Evolutionary conservation across 1,140 invertebrate genomes (phyloP).

Genomic region (Aphelenchoides avenae): DNA sequence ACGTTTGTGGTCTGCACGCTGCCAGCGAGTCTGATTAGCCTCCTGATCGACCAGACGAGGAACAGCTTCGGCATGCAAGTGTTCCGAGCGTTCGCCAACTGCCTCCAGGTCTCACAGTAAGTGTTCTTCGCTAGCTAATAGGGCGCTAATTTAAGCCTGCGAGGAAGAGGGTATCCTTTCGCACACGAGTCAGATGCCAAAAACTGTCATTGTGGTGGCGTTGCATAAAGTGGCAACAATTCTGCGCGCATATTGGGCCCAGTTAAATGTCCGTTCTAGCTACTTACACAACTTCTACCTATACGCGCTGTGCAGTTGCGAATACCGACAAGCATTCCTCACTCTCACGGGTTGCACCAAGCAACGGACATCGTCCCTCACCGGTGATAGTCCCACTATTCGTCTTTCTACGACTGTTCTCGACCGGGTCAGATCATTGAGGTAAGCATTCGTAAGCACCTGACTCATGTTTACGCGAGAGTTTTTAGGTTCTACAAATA

Average conservation of each 20-base stretch:
- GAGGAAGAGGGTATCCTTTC: not conserved
- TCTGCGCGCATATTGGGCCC: not conserved
- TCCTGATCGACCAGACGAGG: constrained; percentile 30
- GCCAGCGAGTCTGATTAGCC: constrained; percentile 34
- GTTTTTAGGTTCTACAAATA: too few species aligned
- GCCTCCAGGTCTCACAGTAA: constrained; percentile 52
- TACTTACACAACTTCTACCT: constrained; percentile 53
- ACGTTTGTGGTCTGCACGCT: constrained; percentile 54
- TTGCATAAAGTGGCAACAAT: not conserved
- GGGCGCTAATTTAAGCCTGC: not conserved
- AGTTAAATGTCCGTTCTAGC: constrained; percentile 25
- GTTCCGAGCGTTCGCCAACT: constrained; percentile 52
- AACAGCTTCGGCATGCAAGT: constrained; percentile 43
- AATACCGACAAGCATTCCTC: constrained; percentile 48
- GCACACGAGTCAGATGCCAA: not conserved
- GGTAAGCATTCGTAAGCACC: too few species aligned
- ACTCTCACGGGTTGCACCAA: constrained; percentile 24
- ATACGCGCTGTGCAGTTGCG: constrained; percentile 44
- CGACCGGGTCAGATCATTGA: not conserved
- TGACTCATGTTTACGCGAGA: too few species aligned
- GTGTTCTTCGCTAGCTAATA: constrained; percentile 4
- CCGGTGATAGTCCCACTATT: constrained; percentile 15
- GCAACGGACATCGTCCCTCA: constrained; percentile 6
- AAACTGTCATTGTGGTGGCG: constrained; percentile 1
- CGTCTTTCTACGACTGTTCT: constrained; percentile 20